These are phyloP conservation scores for Paratilapia polleni DNA, from an alignment of 2,113 vertebrate genomes.

Conservation along the genomic window DNA sequence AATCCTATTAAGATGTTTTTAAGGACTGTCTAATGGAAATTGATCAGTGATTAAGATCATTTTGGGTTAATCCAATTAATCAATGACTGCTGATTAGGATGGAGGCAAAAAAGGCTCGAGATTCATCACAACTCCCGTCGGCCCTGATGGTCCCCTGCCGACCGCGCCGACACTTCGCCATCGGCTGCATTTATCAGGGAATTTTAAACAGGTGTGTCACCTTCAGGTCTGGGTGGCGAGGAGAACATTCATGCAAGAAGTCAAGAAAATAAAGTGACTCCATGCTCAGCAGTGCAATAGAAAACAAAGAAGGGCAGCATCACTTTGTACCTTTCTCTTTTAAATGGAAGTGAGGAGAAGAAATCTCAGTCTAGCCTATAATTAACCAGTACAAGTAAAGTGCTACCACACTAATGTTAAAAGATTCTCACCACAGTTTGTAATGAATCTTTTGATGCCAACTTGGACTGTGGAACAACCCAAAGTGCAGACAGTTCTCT, in stretches of 20 bases:
- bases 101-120: conserved; percentile 20
- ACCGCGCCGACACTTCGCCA: background rate
- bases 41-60: conserved; percentile 78
- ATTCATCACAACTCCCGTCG: conserved; percentile 21
- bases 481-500: background rate
- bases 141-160: conserved; percentile 4
- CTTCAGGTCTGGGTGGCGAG: conserved; percentile 40
- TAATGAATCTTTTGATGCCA: background rate
- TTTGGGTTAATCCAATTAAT: conserved; percentile 74
- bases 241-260: background rate
- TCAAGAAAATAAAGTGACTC: background rate
- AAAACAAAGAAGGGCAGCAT: background rate
- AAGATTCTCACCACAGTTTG: background rate
- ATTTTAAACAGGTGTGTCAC: conserved; percentile 64
- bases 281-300: background rate
- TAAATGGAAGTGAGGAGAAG: background rate
- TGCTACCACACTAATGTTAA: background rate
- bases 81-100: conserved; percentile 72
- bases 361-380: background rate
- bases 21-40: conserved; percentile 74
- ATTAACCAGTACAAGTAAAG: background rate
- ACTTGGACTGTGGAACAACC: background rate
- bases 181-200: conserved; percentile 8
- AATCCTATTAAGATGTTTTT: conserved; percentile 74
- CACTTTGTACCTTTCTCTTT: background rate